Percentiles rank a stretch among this genome's conserved stretches.
Evolutionary conservation across 2,113 vertebrate genomes (phyloP).

Genomic region (Chaetura pelagica): DNA sequence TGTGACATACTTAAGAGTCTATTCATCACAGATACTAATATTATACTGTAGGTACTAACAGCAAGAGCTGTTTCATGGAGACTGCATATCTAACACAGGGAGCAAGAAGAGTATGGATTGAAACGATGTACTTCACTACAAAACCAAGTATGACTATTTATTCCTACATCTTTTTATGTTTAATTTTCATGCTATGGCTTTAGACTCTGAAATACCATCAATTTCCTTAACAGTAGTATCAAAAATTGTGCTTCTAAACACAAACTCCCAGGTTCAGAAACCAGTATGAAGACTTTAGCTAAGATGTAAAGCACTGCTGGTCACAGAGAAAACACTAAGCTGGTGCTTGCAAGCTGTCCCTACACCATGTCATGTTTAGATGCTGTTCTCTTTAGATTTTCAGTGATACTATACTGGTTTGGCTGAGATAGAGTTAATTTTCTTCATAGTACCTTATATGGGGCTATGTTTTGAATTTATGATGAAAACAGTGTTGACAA

Average conservation of each 20-base stretch:
- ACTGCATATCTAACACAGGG: background rate
- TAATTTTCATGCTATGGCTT: background rate
- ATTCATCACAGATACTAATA: background rate
- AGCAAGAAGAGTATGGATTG: background rate
- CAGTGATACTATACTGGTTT: background rate
- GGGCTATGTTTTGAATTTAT: background rate
- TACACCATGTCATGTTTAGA: background rate
- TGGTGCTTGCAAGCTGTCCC: background rate
- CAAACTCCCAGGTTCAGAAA: background rate
- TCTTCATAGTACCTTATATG: background rate
- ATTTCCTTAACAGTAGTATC: background rate
- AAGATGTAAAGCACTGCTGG: background rate
- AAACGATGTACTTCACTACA: background rate
- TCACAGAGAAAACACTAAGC: background rate
- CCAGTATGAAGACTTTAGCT: background rate
- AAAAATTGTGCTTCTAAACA: background rate
- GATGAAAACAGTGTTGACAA: background rate
- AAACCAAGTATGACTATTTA: background rate
- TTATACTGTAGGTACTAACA: background rate
- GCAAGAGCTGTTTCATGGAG: background rate
- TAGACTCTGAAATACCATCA: background rate
- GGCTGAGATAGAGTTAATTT: background rate
- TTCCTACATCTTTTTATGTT: background rate
- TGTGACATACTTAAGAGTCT: background rate
- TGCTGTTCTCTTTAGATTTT: background rate